Percentiles rank a stretch among this genome's conserved stretches.
These are phyloP conservation scores for Magallana gigas DNA, from an alignment of 1,140 invertebrate genomes.

Conservation along the genomic window DNA sequence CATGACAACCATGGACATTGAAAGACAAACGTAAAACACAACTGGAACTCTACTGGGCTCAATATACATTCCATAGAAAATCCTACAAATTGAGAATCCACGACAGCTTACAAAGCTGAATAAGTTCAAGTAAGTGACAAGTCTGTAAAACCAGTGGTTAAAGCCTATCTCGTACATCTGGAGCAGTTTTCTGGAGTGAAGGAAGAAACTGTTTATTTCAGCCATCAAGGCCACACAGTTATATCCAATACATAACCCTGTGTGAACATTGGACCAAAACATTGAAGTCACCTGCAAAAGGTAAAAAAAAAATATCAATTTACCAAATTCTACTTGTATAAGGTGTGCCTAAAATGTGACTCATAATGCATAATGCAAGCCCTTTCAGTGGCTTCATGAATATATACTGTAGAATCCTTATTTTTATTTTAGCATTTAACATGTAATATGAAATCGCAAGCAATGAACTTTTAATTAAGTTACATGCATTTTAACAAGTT, in stretches of 20 bases:
- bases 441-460: too few relatives aligned
- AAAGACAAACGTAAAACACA: constrained; percentile 63
- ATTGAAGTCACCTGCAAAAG: constrained; percentile 72
- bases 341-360: too few relatives aligned
- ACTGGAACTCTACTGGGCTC: constrained; percentile 59
- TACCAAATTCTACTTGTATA: too few relatives aligned
- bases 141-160: constrained; percentile 63
- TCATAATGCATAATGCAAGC: too few relatives aligned
- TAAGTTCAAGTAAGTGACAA: constrained; percentile 67
- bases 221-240: constrained; percentile 72
- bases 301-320: background rate
- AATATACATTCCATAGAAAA: constrained; percentile 64
- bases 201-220: constrained; percentile 76
- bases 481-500: too few relatives aligned
- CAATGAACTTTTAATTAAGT: too few relatives aligned
- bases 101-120: constrained; percentile 71
- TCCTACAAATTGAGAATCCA: constrained; percentile 59
- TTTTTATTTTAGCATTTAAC: too few relatives aligned
- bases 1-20: constrained; percentile 70
- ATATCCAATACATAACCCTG: constrained; percentile 70
- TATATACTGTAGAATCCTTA: too few relatives aligned
- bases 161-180: constrained; percentile 69
- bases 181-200: constrained; percentile 75
- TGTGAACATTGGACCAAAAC: constrained; percentile 74
- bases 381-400: too few relatives aligned